phyloP scores from a whole-genome alignment of 2,888 invertebrate species.

The Patella caerulea region DNA sequence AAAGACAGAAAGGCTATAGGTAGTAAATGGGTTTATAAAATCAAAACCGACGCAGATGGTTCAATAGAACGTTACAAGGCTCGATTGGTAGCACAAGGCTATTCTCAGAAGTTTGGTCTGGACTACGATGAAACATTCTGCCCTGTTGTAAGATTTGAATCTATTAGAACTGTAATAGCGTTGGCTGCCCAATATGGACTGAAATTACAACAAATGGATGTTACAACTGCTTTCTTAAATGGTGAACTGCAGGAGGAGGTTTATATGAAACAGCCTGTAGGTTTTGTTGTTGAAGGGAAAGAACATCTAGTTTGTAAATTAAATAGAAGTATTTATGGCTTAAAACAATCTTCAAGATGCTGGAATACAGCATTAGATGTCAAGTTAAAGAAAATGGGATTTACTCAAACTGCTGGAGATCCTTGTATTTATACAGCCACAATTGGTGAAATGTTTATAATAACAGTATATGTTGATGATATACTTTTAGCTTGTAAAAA shows the following conservation, averaged over 20 bases:
- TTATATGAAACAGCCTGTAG: conserved; percentile 45
- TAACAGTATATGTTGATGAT: too few species aligned
- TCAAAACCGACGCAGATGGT: conserved; percentile 38
- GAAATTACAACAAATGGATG: too few species aligned
- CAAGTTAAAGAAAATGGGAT: too few species aligned
- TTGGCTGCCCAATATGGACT: conserved; percentile 35
- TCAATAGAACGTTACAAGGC: conserved; percentile 40
- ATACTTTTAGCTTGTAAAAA: too few species aligned
- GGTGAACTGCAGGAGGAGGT: conserved; percentile 40
- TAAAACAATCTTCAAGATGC: too few species aligned
- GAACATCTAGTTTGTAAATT: background rate
- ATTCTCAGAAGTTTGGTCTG: conserved; percentile 37
- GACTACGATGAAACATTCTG: conserved; percentile 47
- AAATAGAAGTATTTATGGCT: background rate
- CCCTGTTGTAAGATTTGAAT: conserved; percentile 38
- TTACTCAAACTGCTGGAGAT: too few species aligned
- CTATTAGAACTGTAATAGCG: conserved; percentile 39
- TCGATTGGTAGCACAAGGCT: conserved; percentile 46
- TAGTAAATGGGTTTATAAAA: conserved; percentile 26
- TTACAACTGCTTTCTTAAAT: conserved; percentile 44
- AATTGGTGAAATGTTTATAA: too few species aligned
- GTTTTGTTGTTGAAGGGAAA: conserved; percentile 19
- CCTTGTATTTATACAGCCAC: too few species aligned
- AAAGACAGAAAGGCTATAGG: conserved; percentile 14
- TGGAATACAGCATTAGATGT: too few species aligned